Conservation (phyloP, 2,113 vertebrate genomes). For the Megalops atlanticus region DNA sequence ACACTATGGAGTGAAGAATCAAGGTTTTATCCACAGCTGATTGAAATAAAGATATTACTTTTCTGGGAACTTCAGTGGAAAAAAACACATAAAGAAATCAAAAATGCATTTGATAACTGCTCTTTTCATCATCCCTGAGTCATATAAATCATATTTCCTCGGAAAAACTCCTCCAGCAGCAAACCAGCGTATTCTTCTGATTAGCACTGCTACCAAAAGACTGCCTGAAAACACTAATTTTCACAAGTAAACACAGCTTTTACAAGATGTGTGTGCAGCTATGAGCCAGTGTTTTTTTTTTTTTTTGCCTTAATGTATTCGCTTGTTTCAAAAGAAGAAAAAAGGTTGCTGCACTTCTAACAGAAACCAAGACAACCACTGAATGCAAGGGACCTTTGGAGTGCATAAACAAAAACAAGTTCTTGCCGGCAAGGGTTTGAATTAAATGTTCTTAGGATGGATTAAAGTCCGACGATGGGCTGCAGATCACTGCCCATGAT, state of each 20-base stretch:
- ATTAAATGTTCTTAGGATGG: neutral
- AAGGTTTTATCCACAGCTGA: no score
- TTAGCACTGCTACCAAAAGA: neutral
- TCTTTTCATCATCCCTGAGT: neutral
- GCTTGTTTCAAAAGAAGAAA: neutral
- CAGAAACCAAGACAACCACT: slow-evolving; percentile 27
- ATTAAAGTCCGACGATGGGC: neutral
- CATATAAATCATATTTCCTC: no score
- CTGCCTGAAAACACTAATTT: neutral
- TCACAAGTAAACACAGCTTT: slow-evolving; percentile 1
- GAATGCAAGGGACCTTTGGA: neutral
- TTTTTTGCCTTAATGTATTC: slow-evolving; percentile 1
- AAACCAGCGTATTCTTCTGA: neutral
- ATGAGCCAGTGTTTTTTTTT: neutral
- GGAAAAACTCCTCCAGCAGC: neutral
- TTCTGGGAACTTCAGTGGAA: no score
- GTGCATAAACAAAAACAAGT: neutral
- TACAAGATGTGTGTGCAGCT: neutral
- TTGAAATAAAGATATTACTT: no score
- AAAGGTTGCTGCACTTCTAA: slow-evolving; percentile 3
- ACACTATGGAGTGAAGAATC: no score
- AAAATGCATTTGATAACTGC: no score
- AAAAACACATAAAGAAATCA: no score
- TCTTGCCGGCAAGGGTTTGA: neutral
- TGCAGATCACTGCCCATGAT: neutral